Conservation (phyloP, 2,797 vertebrate genomes). For the Brachyrhaphis roseni region DNA sequence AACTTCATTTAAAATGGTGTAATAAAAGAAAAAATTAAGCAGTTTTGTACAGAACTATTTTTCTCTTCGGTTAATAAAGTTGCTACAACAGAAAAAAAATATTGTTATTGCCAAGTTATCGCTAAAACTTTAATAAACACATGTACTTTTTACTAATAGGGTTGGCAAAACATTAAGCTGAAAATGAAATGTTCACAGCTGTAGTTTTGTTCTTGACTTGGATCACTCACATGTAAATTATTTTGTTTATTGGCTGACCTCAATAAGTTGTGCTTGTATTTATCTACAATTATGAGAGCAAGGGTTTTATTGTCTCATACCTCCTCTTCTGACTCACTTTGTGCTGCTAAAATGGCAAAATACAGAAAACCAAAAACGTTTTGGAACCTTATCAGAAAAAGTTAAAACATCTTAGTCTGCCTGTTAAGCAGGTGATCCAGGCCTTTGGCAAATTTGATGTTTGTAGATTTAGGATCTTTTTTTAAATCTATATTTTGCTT, state of each 20-base stretch:
- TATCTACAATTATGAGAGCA: constrained; percentile 11
- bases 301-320: constrained; percentile 48
- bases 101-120: neutral
- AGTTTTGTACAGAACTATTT: neutral
- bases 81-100: neutral
- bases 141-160: neutral
- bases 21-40: neutral
- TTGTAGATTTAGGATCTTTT: constrained; percentile 61
- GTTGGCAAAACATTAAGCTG: neutral
- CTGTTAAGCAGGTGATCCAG: constrained; percentile 65
- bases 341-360: constrained; percentile 32
- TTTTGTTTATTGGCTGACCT: constrained; percentile 2
- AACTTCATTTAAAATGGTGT: neutral
- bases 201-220: neutral
- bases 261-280: constrained; percentile 38
- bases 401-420: constrained; percentile 63
- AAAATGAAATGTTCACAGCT: neutral
- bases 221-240: neutral
- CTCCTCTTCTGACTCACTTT: constrained; percentile 8
- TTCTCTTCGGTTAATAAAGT: neutral
- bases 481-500: constrained; percentile 52
- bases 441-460: constrained; percentile 59
- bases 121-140: neutral
- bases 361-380: constrained; percentile 37
- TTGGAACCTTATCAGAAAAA: neutral